Base-by-base conservation (phyloP, 2,797 vertebrate species). In the Falco concolor region DNA sequence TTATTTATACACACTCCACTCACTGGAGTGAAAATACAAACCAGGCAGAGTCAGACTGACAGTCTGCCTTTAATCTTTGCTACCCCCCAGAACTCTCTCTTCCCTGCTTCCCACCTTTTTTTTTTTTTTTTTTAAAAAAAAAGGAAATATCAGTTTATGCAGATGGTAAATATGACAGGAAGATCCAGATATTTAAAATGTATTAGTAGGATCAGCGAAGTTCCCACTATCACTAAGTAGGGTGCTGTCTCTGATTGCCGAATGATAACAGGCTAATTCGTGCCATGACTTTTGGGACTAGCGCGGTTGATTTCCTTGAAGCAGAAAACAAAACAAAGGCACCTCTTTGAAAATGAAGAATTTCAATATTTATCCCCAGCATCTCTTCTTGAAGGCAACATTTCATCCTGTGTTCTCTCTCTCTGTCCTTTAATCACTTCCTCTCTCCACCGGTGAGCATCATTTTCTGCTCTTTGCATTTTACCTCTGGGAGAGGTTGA, bases 51-150 rank as follows among this genome's bases (percentile, higher is more conserved):
- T 64, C 79, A 95, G 91, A 95, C 91, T 96, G 97, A 93, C 96
- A 97, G 92, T 74, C 97, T 97, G 84, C 67, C 94, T 96, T 97
- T 97, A 92, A 97, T 97, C 93, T 97, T 64, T 52, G 42, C 78
- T 83, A 74, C 85, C 91, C 91, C 64, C 68, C 50, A 81, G 61
- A 85, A 86, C 30, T 65, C 27, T 34, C 10, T n/a, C 14, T 57
- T 2, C 4, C 17, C 2, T 40, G 40, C 40, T 40, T 40, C 40
- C 40, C 40, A 40, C 40, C 40, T 40, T 38, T 38, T 38, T 38
- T 38, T 38, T 38, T 47, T 47, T 53, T 50, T 10, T 36, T 36
- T 36, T 36, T n/a, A n/a, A n/a, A n/a, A n/a, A 36, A 36, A 9
- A 30, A 88, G 61, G 30, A 36, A 53, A 65, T 70, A 85, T 78